A percentile compares a stretch with the other conserved stretches of the same genome.
Evolutionary conservation across 2,113 vertebrate genomes (phyloP).

Genomic region (Channa maculata): DNA sequence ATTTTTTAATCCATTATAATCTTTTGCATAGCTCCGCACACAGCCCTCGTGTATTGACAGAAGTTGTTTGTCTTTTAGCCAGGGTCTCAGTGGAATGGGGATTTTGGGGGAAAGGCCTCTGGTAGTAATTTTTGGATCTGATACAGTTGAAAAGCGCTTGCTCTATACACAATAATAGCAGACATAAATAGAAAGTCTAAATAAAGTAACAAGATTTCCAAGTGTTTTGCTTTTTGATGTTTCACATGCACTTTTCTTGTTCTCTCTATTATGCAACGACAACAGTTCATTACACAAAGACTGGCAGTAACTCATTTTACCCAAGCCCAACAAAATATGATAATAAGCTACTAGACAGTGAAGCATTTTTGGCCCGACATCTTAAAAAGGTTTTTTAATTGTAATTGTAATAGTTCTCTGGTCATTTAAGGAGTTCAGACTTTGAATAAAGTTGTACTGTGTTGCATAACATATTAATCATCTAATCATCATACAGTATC

Average conservation of each 20-base stretch:
- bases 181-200: conserved; percentile 49
- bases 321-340: neutral
- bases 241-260: neutral
- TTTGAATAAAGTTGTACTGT: conserved; percentile 22
- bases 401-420: neutral
- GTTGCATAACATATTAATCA: conserved; percentile 44
- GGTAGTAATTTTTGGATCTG: conserved; percentile 58
- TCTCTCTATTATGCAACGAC: neutral
- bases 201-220: conserved; percentile 41
- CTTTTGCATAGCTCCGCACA: conserved; percentile 17
- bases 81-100: conserved; percentile 50
- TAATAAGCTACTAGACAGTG: neutral
- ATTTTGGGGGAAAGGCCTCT: conserved; percentile 35
- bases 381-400: neutral
- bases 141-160: conserved; percentile 40
- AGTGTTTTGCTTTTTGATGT: conserved; percentile 17
- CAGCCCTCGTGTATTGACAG: conserved; percentile 35
- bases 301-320: neutral
- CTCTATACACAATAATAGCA: conserved; percentile 37
- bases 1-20: conserved; percentile 14
- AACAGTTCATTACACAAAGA: neutral
- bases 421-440: conserved; percentile 33
- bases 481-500: conserved; percentile 53
- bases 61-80: conserved; percentile 52
- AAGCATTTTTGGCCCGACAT: neutral